Conservation (phyloP, 2,888 invertebrate genomes). For the Pachliopta kotzebuea region DNA sequence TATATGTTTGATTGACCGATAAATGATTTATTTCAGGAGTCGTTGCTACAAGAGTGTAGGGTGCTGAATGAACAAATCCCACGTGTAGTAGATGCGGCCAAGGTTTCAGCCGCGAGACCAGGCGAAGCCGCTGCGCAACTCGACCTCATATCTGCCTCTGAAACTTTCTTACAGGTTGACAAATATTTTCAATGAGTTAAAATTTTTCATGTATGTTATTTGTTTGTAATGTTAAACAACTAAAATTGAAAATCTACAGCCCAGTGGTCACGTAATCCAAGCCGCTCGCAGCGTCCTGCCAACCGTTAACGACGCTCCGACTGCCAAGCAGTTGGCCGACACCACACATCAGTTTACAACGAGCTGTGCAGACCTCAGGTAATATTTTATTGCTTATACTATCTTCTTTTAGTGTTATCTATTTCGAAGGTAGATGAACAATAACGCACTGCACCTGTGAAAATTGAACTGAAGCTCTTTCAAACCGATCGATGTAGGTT, state of each 20-base stretch:
- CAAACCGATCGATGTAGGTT: too few relatives aligned
- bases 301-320: conserved; percentile 88
- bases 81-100: conserved; percentile 88
- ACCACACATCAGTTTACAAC: conserved; percentile 85
- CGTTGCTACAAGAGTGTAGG: conserved; percentile 86
- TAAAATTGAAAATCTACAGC: conserved; percentile 50
- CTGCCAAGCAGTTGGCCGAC: conserved; percentile 86
- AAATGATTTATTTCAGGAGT: conserved; percentile 76
- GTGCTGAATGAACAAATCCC: conserved; percentile 90
- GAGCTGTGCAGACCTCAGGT: conserved; percentile 84
- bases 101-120: conserved; percentile 84
- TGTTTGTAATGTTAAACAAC: too few relatives aligned
- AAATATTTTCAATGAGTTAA: not conserved
- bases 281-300: conserved; percentile 91
- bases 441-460: too few relatives aligned
- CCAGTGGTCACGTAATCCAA: conserved; percentile 85
- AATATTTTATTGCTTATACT: conserved; percentile 2
- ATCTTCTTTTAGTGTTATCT: too few relatives aligned
- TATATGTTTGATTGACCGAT: not conserved
- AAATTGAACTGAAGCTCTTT: too few relatives aligned
- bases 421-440: too few relatives aligned
- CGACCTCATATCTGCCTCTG: conserved; percentile 90
- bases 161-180: conserved; percentile 89
- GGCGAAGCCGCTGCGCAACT: conserved; percentile 88
- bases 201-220: too few relatives aligned